Conservation (phyloP, 2,888 invertebrate species). For the Drosophila nr. perissopoda region DNA sequence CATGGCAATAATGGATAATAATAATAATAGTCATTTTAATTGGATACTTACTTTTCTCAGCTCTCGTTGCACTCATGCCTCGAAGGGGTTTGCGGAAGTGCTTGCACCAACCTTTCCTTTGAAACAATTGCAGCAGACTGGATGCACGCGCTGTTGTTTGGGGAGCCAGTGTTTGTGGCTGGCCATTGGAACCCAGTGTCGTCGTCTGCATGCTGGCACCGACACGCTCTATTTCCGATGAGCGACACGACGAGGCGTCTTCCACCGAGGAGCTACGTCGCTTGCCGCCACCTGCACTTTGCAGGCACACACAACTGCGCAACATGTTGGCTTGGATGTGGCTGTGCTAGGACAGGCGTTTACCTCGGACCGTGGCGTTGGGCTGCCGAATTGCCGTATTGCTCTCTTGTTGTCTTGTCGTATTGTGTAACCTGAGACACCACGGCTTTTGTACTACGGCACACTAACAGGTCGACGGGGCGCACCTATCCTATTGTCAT, state of each 20-base stretch:
- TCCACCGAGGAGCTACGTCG: conserved; percentile 85
- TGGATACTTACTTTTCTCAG: conserved; percentile 90
- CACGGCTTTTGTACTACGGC: conserved; percentile 1
- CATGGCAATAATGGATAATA: background rate
- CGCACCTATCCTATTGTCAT: conserved; percentile 41
- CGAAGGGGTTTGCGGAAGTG: conserved; percentile 89
- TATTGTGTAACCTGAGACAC: conserved; percentile 37
- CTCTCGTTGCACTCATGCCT: conserved; percentile 90
- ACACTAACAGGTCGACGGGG: conserved; percentile 46
- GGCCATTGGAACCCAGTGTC: conserved; percentile 65
- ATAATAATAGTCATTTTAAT: background rate
- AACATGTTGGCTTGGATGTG: conserved; percentile 73
- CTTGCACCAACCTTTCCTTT: conserved; percentile 87
- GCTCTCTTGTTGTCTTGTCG: background rate
- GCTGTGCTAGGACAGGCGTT: conserved; percentile 14
- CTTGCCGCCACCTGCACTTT: conserved; percentile 79
- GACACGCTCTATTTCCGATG: conserved; percentile 84
- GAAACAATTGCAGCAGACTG: conserved; percentile 83
- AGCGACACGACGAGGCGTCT: conserved; percentile 84
- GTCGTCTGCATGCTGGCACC: conserved; percentile 75
- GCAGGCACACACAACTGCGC: conserved; percentile 84
- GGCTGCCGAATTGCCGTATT: background rate
- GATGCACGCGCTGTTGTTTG: conserved; percentile 67
- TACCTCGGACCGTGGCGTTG: conserved; percentile 24
- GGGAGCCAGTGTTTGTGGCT: conserved; percentile 56